Evolutionary conservation across 92 coral and sea anemone species (phyloP).

Genomic region (Paramuricea clavata): DNA sequence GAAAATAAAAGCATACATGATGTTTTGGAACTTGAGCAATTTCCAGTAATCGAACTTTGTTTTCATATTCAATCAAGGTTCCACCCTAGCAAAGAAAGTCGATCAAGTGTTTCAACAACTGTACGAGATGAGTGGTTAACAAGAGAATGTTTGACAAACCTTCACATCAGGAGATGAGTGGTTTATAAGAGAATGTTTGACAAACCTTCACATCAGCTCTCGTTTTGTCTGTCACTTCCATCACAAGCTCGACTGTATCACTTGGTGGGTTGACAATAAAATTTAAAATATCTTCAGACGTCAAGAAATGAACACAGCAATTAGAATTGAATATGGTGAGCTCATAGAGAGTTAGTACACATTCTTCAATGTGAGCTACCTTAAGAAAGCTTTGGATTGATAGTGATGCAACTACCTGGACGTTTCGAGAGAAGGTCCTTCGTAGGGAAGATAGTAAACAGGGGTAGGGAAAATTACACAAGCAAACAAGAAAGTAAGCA

Average conservation of each 20-base stretch:
- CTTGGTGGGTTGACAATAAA: conserved; percentile 70
- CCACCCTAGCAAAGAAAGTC: conserved; percentile 77
- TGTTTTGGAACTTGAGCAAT: conserved; percentile 98
- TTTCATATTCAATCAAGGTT: conserved; percentile 90
- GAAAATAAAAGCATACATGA: conserved; percentile 68
- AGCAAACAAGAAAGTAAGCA: too few relatives aligned
- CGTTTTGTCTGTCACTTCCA: conserved; percentile 99
- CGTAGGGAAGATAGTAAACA: too few relatives aligned
- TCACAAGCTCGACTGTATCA: conserved; percentile 79
- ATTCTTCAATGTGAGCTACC: too few relatives aligned
- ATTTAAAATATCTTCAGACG: conserved; percentile 76
- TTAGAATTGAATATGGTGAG: too few relatives aligned
- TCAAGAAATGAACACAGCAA: conserved; percentile 32
- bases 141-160: conserved; percentile 50
- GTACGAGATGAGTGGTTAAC: too few relatives aligned
- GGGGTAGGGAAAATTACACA: too few relatives aligned
- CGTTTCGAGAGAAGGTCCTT: too few relatives aligned
- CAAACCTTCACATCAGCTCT: conserved; percentile 98
- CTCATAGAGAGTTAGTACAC: too few relatives aligned
- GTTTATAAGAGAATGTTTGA: background rate
- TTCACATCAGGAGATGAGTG: conserved; percentile 99
- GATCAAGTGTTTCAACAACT: too few relatives aligned
- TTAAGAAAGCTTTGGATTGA: too few relatives aligned
- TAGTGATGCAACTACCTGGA: too few relatives aligned
- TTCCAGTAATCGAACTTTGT: conserved; percentile 83